phyloP scores from a whole-genome alignment of 2,888 invertebrate species.

The Hymenopus coronatus region DNA sequence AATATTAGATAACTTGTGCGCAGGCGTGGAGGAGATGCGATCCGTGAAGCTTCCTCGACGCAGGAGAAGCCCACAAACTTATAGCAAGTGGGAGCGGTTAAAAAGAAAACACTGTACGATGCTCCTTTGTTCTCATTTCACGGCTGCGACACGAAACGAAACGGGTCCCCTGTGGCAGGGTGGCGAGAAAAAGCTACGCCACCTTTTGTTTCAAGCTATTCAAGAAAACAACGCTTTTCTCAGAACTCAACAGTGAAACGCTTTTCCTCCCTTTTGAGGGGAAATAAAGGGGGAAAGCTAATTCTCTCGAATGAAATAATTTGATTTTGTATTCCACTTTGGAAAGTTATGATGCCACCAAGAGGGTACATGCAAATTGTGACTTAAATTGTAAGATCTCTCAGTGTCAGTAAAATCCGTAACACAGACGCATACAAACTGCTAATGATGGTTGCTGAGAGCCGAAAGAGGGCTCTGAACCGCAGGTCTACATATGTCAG shows the following conservation, averaged over 20 bases:
- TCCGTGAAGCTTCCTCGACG: background rate
- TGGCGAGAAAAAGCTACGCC: background rate
- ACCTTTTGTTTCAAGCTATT: background rate
- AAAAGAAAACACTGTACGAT: background rate
- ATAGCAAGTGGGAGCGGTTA: background rate
- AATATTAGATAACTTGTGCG: background rate
- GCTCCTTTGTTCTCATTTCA: conserved; percentile 13
- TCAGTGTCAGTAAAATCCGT: too few species aligned
- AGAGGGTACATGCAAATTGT: too few species aligned
- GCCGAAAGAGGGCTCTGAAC: too few species aligned
- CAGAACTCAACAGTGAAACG: background rate
- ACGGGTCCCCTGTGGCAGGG: background rate
- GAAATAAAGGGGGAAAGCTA: background rate
- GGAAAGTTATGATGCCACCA: background rate
- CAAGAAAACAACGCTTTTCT: background rate
- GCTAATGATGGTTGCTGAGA: too few species aligned
- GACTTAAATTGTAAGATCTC: too few species aligned
- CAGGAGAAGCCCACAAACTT: background rate
- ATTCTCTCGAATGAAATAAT: background rate
- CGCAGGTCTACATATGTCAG: too few species aligned
- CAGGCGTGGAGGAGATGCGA: background rate
- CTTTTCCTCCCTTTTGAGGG: background rate
- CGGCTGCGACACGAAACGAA: background rate
- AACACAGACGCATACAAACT: too few species aligned
- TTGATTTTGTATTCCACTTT: background rate